Conservation (phyloP, 2,888 invertebrate genomes). For the Hypsopygia costalis region DNA sequence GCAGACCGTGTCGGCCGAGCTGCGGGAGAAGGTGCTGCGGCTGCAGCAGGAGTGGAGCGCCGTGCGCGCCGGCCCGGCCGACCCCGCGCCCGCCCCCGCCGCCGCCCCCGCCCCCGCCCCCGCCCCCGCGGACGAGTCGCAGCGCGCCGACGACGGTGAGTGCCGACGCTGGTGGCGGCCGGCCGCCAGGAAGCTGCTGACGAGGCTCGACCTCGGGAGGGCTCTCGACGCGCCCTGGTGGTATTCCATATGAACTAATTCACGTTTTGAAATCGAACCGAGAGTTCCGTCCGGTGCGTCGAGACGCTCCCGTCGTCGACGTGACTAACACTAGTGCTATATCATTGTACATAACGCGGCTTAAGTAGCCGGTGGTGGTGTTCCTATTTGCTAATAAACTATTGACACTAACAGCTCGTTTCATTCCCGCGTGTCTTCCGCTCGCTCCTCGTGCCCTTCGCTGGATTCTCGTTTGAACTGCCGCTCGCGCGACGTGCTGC, state of each 20-base stretch:
- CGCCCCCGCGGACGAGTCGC: constrained; percentile 1
- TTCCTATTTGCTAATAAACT: constrained; percentile 1
- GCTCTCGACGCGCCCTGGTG: no score
- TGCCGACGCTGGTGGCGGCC: no score
- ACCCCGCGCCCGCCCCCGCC: not conserved
- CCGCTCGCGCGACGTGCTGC: no score
- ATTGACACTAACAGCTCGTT: constrained; percentile 5
- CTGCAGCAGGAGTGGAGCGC: constrained; percentile 74
- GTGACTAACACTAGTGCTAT: no score
- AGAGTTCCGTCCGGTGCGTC: no score
- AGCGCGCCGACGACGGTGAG: constrained; percentile 4
- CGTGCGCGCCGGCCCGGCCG: constrained; percentile 24
- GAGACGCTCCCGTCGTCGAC: no score
- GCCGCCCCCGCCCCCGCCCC: not conserved
- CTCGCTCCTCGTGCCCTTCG: not conserved
- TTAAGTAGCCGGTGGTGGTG: not conserved
- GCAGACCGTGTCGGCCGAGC: constrained; percentile 39
- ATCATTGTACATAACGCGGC: no score
- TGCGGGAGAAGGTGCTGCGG: constrained; percentile 69
- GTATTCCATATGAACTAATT: no score
- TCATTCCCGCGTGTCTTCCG: not conserved
- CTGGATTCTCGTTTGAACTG: no score
- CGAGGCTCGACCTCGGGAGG: not conserved
- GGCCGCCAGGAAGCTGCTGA: no score
- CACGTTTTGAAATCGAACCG: no score